Evolutionary conservation across 1,140 invertebrate species (phyloP), one percentile per base, ranked within the genome.

Genomic region (Drosophila ercepeae): DNA sequence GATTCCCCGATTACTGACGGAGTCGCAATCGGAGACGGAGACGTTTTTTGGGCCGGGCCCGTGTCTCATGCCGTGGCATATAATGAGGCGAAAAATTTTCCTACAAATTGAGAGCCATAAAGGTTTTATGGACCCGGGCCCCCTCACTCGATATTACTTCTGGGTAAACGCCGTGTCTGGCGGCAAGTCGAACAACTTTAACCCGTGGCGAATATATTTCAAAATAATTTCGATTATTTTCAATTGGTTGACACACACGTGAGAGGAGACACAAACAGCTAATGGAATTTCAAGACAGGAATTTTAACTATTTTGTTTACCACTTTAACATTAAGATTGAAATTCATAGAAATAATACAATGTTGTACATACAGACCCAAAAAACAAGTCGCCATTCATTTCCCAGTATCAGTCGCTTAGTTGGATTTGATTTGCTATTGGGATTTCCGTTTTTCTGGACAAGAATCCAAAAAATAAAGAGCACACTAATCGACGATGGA

Each of bases 341-440:
- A 58, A 64, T 72, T 72, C 54, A 48, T n/a, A 27, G 19, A 53
- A 74, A 34, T 48, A 32, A 32, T 8, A 19, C 6, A 8, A 9
- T 42, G 1, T 2, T 60, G 21, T 50, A 50, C 18, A 60, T 86
- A 84, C 81, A 64, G 45, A 86, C 82, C 81, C 72, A 19, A 76
- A 89, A 75, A 86, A 78, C 60, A 88, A 86, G 78, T 68, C 77
- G 77, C 77, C 82, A 86, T 78, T 86, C 77, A 86, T 86, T 86
- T 88, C 82, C 60, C 42, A 63, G 82, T 86, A 86, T 77, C 63
- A 73, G 39, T 54, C 54, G 46, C 29, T n/a, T n/a, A n/a, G n/a
- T n/a, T n/a, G n/a, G 48, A 23, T 51, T 41, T 41, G 18, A 32
- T 18, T 53, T n/a, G n/a, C n/a, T 16, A 9, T 27, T 9, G 34